phyloP scores from a whole-genome alignment of 2,113 vertebrate species.

The Boulengeromyrus knoepffleri region DNA sequence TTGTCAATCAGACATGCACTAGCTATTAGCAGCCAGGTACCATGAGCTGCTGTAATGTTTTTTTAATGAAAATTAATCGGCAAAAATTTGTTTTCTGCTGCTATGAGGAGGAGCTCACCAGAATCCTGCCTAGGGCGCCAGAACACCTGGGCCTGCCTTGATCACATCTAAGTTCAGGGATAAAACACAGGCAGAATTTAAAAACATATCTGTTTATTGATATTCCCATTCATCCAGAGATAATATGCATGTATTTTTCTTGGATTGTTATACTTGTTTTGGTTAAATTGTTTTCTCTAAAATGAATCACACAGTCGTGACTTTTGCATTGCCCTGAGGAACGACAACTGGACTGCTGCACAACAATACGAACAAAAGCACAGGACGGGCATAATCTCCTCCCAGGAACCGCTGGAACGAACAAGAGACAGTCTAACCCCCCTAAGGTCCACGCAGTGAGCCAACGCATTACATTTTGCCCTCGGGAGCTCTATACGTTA shows the following conservation, averaged over 20 bases:
- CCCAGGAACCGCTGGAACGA: background rate
- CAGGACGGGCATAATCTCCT: background rate
- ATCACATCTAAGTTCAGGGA: background rate
- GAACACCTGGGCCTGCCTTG: background rate
- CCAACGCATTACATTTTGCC: background rate
- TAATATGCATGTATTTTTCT: background rate
- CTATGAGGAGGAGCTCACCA: background rate
- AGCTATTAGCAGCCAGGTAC: background rate
- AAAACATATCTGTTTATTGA: background rate
- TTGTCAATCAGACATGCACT: background rate
- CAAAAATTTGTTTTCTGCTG: background rate
- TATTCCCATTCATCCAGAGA: background rate
- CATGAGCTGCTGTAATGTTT: background rate
- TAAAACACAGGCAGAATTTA: background rate
- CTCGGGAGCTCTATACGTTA: background rate
- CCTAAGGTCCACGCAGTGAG: background rate
- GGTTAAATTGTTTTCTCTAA: background rate
- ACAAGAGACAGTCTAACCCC: background rate
- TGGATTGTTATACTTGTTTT: background rate
- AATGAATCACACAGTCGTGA: background rate
- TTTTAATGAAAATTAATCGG: background rate
- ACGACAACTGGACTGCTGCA: background rate
- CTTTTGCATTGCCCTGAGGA: background rate
- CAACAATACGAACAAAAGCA: background rate
- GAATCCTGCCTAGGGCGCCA: background rate